Percentiles rank a stretch among this genome's conserved stretches.
Conservation (phyloP, 92 coral and sea anemone species). For the Porites cylindrica region DNA sequence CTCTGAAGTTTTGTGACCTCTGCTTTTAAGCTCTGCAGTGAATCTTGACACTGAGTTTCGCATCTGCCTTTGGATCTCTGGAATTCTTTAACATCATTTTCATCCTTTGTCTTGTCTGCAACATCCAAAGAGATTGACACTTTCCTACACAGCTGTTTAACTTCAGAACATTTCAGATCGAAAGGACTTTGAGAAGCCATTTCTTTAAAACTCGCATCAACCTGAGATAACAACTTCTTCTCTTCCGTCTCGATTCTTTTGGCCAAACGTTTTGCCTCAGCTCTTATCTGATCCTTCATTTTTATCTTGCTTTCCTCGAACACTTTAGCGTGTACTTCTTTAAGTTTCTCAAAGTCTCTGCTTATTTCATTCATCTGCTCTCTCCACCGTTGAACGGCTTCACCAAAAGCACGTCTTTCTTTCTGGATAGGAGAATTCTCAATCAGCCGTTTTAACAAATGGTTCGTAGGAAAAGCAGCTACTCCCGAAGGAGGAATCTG, state of each 20-base stretch:
- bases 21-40: constrained; percentile 5
- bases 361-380: constrained; percentile 13
- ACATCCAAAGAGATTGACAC: not conserved
- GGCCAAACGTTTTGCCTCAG: constrained; percentile 15
- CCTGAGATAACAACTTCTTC: constrained; percentile 20
- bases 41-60: constrained; percentile 14
- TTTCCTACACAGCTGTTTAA: constrained; percentile 5
- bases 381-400: constrained; percentile 27
- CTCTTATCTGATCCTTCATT: constrained; percentile 26
- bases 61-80: constrained; percentile 17
- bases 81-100: constrained; percentile 18
- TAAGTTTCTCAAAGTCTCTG: not conserved
- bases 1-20: constrained; percentile 10
- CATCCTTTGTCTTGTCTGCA: constrained; percentile 15
- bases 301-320: constrained; percentile 6
- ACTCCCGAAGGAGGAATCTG: constrained; percentile 44
- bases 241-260: constrained; percentile 25
- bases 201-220: not conserved
- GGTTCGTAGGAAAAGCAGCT: constrained; percentile 38
- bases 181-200: constrained; percentile 5
- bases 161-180: constrained; percentile 4
- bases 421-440: constrained; percentile 40
- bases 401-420: constrained; percentile 32
- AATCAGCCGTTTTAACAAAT: constrained; percentile 38
- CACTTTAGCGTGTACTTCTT: not conserved